Evolutionary conservation across 2,113 vertebrate genomes (phyloP).

Genomic region (Pampusana beccarii): DNA sequence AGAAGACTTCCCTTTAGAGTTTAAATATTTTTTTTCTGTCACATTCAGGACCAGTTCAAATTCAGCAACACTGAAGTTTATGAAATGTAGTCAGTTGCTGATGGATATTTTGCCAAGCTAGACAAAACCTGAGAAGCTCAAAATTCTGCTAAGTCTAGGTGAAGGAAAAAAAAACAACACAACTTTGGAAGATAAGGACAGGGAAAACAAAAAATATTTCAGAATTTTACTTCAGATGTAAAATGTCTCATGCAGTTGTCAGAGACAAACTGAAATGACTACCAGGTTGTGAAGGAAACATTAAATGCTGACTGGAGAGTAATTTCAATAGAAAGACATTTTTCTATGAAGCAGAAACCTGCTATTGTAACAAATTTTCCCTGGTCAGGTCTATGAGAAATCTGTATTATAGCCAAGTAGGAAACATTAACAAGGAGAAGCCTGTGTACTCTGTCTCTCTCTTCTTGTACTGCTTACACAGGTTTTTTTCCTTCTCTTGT

Average conservation of each 20-base stretch:
- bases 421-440: neutral
- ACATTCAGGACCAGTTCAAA: neutral
- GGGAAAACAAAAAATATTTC: neutral
- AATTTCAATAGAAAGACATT: neutral
- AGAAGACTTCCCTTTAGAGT: neutral
- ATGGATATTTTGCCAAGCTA: neutral
- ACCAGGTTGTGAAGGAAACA: neutral
- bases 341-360: neutral
- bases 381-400: neutral
- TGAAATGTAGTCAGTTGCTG: neutral
- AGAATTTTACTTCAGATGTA: neutral
- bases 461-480: neutral
- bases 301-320: neutral
- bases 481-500: neutral
- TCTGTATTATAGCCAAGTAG: neutral
- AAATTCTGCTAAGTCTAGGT: neutral
- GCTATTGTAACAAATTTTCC: neutral
- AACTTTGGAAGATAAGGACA: neutral
- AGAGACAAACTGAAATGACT: neutral
- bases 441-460: neutral
- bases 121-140: neutral
- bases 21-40: neutral
- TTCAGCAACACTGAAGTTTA: neutral
- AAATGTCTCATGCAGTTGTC: neutral
- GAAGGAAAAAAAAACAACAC: neutral